phyloP scores from a whole-genome alignment of 2,797 vertebrate species.

The Alosa sapidissima region DNA sequence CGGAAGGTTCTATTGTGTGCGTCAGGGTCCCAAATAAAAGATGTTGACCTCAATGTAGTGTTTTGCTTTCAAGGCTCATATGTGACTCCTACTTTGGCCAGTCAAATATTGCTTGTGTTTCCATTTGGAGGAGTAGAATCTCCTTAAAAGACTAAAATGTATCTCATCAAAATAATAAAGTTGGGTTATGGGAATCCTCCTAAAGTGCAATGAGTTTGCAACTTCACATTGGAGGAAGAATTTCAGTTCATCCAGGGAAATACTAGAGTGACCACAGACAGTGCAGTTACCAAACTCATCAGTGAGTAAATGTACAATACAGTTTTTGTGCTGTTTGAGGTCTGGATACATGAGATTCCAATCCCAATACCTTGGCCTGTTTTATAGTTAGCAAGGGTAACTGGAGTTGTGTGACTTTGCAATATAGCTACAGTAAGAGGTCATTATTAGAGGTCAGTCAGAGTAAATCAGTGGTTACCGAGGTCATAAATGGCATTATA shows the following conservation, averaged over 20 bases:
- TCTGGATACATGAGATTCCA: neutral
- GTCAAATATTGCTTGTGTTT: neutral
- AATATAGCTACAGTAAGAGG: neutral
- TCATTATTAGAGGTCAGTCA: too few relatives aligned
- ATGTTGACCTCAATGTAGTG: neutral
- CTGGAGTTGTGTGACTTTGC: neutral
- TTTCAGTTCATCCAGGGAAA: neutral
- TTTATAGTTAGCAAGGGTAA: too few relatives aligned
- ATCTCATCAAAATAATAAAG: neutral
- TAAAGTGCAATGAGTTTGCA: neutral
- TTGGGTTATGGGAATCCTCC: too few relatives aligned
- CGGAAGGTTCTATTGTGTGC: conserved; percentile 61
- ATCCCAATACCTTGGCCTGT: too few relatives aligned
- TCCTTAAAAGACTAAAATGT: neutral
- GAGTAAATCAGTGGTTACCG: too few relatives aligned
- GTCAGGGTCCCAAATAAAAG: conserved; percentile 78
- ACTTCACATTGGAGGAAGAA: neutral
- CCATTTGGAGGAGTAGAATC: too few relatives aligned
- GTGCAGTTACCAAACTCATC: neutral
- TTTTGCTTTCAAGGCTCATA: neutral
- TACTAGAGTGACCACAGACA: neutral
- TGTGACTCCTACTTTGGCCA: neutral
- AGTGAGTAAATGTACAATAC: too few relatives aligned
- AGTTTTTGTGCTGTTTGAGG: neutral
- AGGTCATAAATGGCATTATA: neutral